Evolutionary conservation across 2,888 invertebrate species (phyloP), one percentile per base, ranked within the genome.

Genomic region (Epinotia brunnichana): DNA sequence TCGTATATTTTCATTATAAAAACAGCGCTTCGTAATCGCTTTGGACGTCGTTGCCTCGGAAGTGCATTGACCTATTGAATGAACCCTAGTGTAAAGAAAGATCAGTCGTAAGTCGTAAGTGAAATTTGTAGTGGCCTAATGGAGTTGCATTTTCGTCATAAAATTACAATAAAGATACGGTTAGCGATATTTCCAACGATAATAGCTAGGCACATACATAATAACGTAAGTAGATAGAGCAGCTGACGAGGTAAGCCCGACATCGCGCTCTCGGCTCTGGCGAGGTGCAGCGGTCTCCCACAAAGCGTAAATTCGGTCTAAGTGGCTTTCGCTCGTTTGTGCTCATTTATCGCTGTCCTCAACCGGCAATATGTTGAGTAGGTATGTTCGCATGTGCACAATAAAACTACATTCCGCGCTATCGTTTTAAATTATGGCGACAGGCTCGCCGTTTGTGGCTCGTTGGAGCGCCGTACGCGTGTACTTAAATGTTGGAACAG

Each of bases 291-390:
- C 83, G 89, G 88, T 91, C 93, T 92, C 93, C 93, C 93, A 90
- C 93, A 85, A 90, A 92, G 93, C 88, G 90, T 92, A 91, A 92
- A 92, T 92, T 92, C 89, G 91, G 88, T 90, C 87, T 91, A 91
- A 91, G 89, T 91, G 87, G 88, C 90, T 91, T 92, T 90, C 88
- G 90, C 90, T 90, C 87, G 87, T 90, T 90, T 90, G 88, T 87
- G 86, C 87, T 87, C 89, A 90, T 91, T 91, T 91, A 90, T 87
- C 86, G 85, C 83, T 84, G 84, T 86, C 82, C 85, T 84, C 85
- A 79, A 83, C 87, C 84, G 82, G 87, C 87, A 85, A 85, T 88
- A 87, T 88, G 87, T 87, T 89, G 83, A 83, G 81, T 83, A 88
- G 80, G 83, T 84, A 86, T 71, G 63, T 84, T 87, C 87, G 85